These are phyloP conservation scores for Eptesicus fuscus DNA, from an alignment of 2,113 vertebrate genomes.

Conservation along the genomic window DNA sequence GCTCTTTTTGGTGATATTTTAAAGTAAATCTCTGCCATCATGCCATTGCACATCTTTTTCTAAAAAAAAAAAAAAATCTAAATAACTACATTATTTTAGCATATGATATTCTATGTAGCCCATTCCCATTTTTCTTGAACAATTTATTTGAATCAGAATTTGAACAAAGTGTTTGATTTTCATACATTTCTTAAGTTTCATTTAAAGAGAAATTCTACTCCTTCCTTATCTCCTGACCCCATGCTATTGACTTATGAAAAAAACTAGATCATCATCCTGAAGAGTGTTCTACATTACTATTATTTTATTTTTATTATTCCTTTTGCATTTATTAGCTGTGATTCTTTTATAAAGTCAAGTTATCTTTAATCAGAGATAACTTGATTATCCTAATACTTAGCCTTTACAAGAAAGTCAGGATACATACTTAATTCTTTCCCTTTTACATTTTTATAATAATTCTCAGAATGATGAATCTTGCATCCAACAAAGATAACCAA, in stretches of 20 bases:
- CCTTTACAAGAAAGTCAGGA: not conserved
- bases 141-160: slow-evolving; percentile 6
- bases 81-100: not conserved
- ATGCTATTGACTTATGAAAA: not conserved
- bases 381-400: not conserved
- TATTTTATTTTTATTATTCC: not conserved
- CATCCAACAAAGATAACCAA: not conserved
- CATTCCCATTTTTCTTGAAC: not conserved
- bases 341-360: not conserved
- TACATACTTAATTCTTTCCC: not conserved
- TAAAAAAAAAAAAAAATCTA: not conserved
- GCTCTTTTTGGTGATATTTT: not conserved
- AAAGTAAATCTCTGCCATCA: not conserved
- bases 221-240: fast-evolving
- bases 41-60: not conserved
- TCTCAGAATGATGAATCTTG: not conserved
- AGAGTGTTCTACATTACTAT: not conserved
- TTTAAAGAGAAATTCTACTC: not conserved
- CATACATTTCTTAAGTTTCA: not conserved
- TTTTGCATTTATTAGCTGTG: not conserved
- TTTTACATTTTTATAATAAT: not conserved
- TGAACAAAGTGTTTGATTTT: not conserved
- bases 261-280: not conserved
- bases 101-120: not conserved
- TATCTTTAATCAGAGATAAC: not conserved